Evolutionary conservation across 2,888 invertebrate genomes (phyloP).

Genomic region (Hoplodrina blanda): DNA sequence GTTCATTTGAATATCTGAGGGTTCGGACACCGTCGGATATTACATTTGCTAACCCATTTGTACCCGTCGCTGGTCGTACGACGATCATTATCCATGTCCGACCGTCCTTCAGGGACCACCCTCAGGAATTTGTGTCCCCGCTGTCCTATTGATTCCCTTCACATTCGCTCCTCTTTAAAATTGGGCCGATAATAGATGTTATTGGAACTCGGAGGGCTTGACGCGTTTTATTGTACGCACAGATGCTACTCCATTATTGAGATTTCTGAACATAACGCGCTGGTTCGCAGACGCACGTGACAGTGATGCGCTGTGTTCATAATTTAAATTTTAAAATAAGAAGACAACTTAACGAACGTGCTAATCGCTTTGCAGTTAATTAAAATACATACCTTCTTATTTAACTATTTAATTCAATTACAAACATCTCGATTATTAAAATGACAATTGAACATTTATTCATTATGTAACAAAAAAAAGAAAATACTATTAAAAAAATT

Average conservation of each 20-base stretch:
- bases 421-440: neutral
- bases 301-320: neutral
- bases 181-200: slow-evolving; percentile 84
- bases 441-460: neutral
- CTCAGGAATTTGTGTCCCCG: slow-evolving; percentile 80
- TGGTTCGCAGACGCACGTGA: slow-evolving; percentile 15
- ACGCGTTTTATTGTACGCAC: slow-evolving; percentile 70
- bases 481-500: slow-evolving; percentile 11
- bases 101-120: slow-evolving; percentile 81
- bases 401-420: neutral
- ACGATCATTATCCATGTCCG: slow-evolving; percentile 89
- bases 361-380: neutral
- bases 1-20: slow-evolving; percentile 83
- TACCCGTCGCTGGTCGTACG: slow-evolving; percentile 85
- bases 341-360: neutral
- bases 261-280: slow-evolving; percentile 58
- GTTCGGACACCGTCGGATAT: slow-evolving; percentile 87
- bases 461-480: slow-evolving; percentile 3
- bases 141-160: slow-evolving; percentile 84
- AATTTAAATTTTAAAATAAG: neutral
- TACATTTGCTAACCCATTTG: slow-evolving; percentile 90
- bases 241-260: slow-evolving; percentile 65
- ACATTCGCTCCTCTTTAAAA: slow-evolving; percentile 80
- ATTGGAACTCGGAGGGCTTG: slow-evolving; percentile 73
- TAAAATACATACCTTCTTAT: too few species aligned